These are phyloP conservation scores for Barbus barbus DNA, from an alignment of 2,113 vertebrate genomes.

Conservation along the genomic window DNA sequence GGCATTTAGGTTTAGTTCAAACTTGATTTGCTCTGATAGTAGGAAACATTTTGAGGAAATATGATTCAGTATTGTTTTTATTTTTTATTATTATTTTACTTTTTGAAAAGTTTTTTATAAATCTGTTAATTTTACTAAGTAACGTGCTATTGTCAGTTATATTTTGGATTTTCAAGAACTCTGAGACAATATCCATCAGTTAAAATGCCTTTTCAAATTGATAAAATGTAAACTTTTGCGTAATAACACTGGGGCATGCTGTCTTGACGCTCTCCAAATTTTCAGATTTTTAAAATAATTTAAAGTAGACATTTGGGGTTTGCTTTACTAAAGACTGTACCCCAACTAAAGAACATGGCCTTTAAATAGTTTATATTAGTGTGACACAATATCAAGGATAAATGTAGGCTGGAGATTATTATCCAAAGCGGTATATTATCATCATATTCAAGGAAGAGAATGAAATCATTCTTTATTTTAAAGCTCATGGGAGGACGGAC, in stretches of 20 bases:
- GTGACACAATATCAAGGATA: neutral
- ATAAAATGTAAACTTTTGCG: neutral
- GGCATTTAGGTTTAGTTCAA: too few relatives aligned
- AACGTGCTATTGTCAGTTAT: too few relatives aligned
- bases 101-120: too few relatives aligned
- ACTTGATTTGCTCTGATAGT: too few relatives aligned
- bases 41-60: too few relatives aligned
- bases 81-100: too few relatives aligned
- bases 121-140: too few relatives aligned
- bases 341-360: neutral
- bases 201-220: neutral
- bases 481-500: neutral
- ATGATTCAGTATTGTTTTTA: too few relatives aligned
- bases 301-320: neutral
- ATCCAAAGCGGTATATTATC: neutral
- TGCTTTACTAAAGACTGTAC: neutral
- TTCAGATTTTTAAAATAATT: neutral
- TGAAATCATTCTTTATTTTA: constrained; percentile 4
- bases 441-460: neutral
- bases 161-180: neutral
- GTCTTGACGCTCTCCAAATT: neutral
- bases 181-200: neutral
- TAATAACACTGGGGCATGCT: neutral
- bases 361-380: neutral
- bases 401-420: constrained; percentile 4